A percentile compares a stretch with the other conserved stretches of the same genome.
phyloP scores from a whole-genome alignment of 1,140 invertebrate genomes.

The Ditylenchus dipsaci region DNA sequence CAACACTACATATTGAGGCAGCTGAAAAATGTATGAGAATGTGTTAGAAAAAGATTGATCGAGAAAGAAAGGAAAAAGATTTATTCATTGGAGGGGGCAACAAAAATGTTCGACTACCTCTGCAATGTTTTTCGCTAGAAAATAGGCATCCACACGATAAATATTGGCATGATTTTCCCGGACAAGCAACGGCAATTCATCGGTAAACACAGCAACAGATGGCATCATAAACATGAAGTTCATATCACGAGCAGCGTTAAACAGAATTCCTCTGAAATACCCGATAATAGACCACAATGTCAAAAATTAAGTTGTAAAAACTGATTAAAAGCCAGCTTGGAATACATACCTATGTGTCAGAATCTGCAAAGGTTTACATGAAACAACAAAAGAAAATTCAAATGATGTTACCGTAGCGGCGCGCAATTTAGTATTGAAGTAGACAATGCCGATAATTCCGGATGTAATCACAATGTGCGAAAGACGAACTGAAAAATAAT shows the following conservation, averaged over 20 bases:
- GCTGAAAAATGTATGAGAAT: neutral
- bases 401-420: slow-evolving; percentile 89
- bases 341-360: too few relatives aligned
- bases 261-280: slow-evolving; percentile 29
- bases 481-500: too few relatives aligned
- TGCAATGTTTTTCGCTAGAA: slow-evolving; percentile 71
- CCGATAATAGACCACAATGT: too few relatives aligned
- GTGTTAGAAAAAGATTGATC: too few relatives aligned
- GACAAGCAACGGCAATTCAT: slow-evolving; percentile 82
- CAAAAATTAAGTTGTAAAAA: too few relatives aligned
- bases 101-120: slow-evolving; percentile 41
- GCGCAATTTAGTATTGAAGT: slow-evolving; percentile 75
- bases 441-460: slow-evolving; percentile 73
- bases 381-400: slow-evolving; percentile 77
- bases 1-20: slow-evolving; percentile 64
- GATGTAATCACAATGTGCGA: too few relatives aligned
- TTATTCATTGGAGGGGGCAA: neutral
- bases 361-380: too few relatives aligned
- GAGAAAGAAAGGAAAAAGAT: too few relatives aligned
- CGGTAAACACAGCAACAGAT: slow-evolving; percentile 67
- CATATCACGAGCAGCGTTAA: slow-evolving; percentile 65
- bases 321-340: too few relatives aligned
- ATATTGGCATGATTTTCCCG: slow-evolving; percentile 83
- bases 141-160: slow-evolving; percentile 86
- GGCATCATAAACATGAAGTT: slow-evolving; percentile 66